Percentiles rank a stretch among this genome's conserved stretches.
These are phyloP conservation scores for Leptopterna dolabrata DNA, from an alignment of 2,888 invertebrate genomes.

Conservation along the genomic window DNA sequence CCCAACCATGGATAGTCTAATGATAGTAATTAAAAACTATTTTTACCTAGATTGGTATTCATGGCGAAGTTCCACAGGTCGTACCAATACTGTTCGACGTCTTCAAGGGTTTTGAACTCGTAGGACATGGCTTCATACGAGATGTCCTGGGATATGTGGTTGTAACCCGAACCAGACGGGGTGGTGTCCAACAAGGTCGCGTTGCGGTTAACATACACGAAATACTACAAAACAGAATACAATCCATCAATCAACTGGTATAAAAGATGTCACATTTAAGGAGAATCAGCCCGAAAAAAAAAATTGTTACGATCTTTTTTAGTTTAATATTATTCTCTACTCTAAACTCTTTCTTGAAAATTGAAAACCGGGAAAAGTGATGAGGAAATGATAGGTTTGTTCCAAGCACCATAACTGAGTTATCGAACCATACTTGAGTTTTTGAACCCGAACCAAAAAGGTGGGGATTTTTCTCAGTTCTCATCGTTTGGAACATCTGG, in stretches of 20 bases:
- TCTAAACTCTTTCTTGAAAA: too few relatives aligned
- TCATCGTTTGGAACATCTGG: too few relatives aligned
- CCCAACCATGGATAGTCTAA: too few relatives aligned
- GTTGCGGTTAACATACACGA: slow-evolving; percentile 75
- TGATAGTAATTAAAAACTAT: neutral
- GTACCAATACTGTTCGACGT: slow-evolving; percentile 76
- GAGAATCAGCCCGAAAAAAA: neutral
- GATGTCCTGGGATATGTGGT: slow-evolving; percentile 71
- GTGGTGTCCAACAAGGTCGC: slow-evolving; percentile 76
- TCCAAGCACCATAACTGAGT: too few relatives aligned
- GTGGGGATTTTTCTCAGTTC: too few relatives aligned
- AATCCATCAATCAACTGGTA: neutral
- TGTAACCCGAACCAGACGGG: slow-evolving; percentile 73
- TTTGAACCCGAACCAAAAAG: too few relatives aligned
- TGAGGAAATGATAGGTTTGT: too few relatives aligned
- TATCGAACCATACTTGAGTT: too few relatives aligned
- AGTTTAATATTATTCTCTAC: too few relatives aligned
- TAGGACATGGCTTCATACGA: slow-evolving; percentile 72
- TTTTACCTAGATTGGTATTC: slow-evolving; percentile 74
- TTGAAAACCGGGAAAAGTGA: too few relatives aligned
- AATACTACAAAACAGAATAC: slow-evolving; percentile 66
- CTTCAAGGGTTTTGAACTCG: slow-evolving; percentile 69
- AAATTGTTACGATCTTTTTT: neutral
- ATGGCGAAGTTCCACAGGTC: slow-evolving; percentile 77
- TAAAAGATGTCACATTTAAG: neutral